phyloP scores from a whole-genome alignment of 2,888 invertebrate species.

The Sarcophaga subvicina region DNA sequence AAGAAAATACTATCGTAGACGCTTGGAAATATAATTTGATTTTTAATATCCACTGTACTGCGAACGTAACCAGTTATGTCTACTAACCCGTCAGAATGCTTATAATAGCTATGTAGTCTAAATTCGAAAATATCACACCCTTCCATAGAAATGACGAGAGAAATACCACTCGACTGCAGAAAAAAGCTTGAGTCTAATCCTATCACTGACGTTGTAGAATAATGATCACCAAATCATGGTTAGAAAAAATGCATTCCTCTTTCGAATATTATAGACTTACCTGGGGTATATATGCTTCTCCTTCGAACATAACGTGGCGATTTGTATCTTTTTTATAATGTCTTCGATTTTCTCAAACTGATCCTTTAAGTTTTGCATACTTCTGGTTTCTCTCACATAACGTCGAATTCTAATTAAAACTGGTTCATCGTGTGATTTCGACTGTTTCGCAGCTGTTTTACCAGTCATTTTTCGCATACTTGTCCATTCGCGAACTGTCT shows the following conservation, averaged over 20 bases:
- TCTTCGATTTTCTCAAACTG: slow-evolving; percentile 76
- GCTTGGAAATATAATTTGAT: no score
- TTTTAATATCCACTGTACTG: no score
- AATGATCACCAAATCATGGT: neutral
- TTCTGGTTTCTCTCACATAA: slow-evolving; percentile 78
- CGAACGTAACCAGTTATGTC: no score
- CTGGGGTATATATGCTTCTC: slow-evolving; percentile 77
- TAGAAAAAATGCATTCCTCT: neutral
- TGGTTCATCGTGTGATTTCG: neutral
- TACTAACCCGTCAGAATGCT: no score
- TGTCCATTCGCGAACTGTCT: slow-evolving; percentile 16
- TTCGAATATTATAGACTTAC: slow-evolving; percentile 65
- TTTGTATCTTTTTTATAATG: slow-evolving; percentile 77
- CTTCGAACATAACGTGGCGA: slow-evolving; percentile 76
- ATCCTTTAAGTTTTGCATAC: slow-evolving; percentile 77
- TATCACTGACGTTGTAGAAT: no score
- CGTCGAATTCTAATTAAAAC: slow-evolving; percentile 63
- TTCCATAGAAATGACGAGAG: no score
- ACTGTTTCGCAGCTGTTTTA: neutral
- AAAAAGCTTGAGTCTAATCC: no score
- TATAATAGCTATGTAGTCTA: no score
- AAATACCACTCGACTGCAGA: no score
- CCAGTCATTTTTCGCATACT: slow-evolving; percentile 67
- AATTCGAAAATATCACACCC: no score
- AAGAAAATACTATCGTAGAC: no score